phyloP scores from a whole-genome alignment of 1,140 invertebrate species.

The Copidosoma floridanum region DNA sequence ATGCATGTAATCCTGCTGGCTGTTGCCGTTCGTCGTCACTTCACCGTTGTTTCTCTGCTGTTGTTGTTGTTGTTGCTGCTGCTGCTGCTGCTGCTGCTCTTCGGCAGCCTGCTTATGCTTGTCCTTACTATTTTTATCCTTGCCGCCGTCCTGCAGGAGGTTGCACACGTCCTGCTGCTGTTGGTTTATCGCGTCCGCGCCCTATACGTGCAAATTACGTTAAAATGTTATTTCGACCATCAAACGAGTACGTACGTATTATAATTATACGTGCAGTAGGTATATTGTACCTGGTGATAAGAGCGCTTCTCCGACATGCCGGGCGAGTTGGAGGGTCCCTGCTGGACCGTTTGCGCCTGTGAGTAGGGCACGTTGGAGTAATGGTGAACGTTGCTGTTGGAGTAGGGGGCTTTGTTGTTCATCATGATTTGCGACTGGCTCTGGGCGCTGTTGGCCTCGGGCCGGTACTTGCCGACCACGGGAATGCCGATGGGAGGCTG shows the following conservation, averaged over 20 bases:
- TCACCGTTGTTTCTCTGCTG: slow-evolving; percentile 52
- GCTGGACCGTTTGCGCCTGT: slow-evolving; percentile 51
- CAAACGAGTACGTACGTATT: slow-evolving; percentile 2
- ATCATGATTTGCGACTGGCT: slow-evolving; percentile 55
- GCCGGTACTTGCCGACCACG: slow-evolving; percentile 52
- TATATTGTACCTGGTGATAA: slow-evolving; percentile 51
- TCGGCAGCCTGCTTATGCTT: slow-evolving; percentile 52
- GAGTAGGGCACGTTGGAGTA: slow-evolving; percentile 54
- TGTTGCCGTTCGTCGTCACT: slow-evolving; percentile 40
- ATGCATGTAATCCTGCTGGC: slow-evolving; percentile 33
- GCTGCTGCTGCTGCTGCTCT: slow-evolving; percentile 52
- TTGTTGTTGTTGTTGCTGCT: slow-evolving; percentile 51
- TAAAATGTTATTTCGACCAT: no score
- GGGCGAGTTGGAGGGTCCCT: slow-evolving; percentile 52
- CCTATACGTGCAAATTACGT: no score
- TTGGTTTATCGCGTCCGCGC: slow-evolving; percentile 51
- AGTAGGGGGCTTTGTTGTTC: slow-evolving; percentile 52
- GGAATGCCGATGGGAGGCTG: slow-evolving; percentile 56
- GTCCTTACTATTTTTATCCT: slow-evolving; percentile 40
- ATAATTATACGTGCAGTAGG: no score
- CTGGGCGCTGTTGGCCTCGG: slow-evolving; percentile 50
- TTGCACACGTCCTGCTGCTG: slow-evolving; percentile 54
- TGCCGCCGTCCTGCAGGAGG: slow-evolving; percentile 45
- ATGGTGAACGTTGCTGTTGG: slow-evolving; percentile 55
- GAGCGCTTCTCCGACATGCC: slow-evolving; percentile 52